Conservation (phyloP, 2,113 vertebrate species). For the Cololabis saira region DNA sequence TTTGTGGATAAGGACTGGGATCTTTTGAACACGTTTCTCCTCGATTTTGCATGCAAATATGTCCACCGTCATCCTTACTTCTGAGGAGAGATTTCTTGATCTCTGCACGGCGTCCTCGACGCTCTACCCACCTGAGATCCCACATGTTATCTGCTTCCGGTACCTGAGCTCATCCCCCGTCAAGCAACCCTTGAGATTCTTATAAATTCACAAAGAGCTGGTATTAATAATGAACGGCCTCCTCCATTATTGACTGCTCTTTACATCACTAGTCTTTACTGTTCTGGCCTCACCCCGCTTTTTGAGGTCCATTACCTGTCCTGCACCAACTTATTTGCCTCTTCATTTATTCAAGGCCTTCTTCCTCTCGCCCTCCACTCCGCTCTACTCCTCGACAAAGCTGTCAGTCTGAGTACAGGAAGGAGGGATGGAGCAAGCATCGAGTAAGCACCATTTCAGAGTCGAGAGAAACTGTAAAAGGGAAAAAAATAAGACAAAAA, state of each 20-base stretch:
- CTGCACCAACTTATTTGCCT: slow-evolving; percentile 74
- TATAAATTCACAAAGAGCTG: slow-evolving; percentile 72
- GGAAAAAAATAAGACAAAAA: slow-evolving; percentile 1
- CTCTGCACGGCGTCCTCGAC: not conserved
- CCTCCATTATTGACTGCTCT: slow-evolving; percentile 75
- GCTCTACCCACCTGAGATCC: not conserved
- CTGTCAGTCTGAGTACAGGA: slow-evolving; percentile 44
- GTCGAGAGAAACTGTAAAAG: slow-evolving; percentile 10
- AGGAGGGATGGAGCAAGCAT: slow-evolving; percentile 1
- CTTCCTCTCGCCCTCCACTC: slow-evolving; percentile 33
- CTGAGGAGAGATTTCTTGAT: slow-evolving; percentile 3
- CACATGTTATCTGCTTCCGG: slow-evolving; percentile 17
- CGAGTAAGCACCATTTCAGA: slow-evolving; percentile 22
- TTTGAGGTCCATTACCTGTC: slow-evolving; percentile 77
- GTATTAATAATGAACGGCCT: slow-evolving; percentile 72
- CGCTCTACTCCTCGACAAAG: slow-evolving; percentile 1
- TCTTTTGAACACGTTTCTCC: not conserved
- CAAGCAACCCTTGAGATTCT: slow-evolving; percentile 33
- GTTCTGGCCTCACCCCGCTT: slow-evolving; percentile 53
- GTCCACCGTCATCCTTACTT: slow-evolving; percentile 2
- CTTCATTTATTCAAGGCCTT: slow-evolving; percentile 73
- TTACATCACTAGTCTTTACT: slow-evolving; percentile 72
- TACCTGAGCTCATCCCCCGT: slow-evolving; percentile 27
- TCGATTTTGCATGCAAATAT: slow-evolving; percentile 13
- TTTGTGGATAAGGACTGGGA: too few species aligned